Conservation (phyloP, 2,797 vertebrate species). For the Sparidentex hasta region DNA sequence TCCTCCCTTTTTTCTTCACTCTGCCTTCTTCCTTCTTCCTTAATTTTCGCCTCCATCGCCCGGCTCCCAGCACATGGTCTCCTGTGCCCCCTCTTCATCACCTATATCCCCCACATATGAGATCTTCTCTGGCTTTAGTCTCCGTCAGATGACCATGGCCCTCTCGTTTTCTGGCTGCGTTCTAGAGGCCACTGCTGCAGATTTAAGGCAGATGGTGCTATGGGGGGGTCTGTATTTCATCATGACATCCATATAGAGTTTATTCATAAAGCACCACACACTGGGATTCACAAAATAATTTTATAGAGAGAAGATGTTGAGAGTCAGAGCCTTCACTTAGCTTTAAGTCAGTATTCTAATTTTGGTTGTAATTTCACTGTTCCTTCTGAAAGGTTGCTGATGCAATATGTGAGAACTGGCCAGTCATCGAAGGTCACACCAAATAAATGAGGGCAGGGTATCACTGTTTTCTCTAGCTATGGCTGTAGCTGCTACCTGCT, state of each 20-base stretch:
- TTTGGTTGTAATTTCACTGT: too few relatives aligned
- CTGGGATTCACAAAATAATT: slow-evolving; percentile 1
- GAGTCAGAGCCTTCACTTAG: not conserved
- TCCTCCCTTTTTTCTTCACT: slow-evolving; percentile 4
- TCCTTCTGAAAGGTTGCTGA: too few relatives aligned
- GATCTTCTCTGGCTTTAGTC: slow-evolving; percentile 32
- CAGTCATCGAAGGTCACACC: too few relatives aligned
- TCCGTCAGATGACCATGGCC: slow-evolving; percentile 23
- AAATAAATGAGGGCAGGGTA: too few relatives aligned
- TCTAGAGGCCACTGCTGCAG: slow-evolving; percentile 13
- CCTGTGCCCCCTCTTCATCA: slow-evolving; percentile 10
- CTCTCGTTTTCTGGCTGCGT: not conserved
- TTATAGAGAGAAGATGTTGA: not conserved
- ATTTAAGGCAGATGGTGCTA: not conserved
- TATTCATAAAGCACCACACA: not conserved
- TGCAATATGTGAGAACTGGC: too few relatives aligned
- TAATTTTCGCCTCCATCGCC: not conserved
- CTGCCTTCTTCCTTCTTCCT: slow-evolving; percentile 6
- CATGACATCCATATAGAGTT: slow-evolving; percentile 6
- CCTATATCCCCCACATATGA: slow-evolving; percentile 15
- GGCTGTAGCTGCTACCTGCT: too few relatives aligned
- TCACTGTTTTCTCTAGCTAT: too few relatives aligned
- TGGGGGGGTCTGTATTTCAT: not conserved
- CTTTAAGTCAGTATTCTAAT: too few relatives aligned
- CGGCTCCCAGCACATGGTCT: not conserved